phyloP scores from a whole-genome alignment of 2,797 vertebrate species.

The Onychomys leucogaster region DNA sequence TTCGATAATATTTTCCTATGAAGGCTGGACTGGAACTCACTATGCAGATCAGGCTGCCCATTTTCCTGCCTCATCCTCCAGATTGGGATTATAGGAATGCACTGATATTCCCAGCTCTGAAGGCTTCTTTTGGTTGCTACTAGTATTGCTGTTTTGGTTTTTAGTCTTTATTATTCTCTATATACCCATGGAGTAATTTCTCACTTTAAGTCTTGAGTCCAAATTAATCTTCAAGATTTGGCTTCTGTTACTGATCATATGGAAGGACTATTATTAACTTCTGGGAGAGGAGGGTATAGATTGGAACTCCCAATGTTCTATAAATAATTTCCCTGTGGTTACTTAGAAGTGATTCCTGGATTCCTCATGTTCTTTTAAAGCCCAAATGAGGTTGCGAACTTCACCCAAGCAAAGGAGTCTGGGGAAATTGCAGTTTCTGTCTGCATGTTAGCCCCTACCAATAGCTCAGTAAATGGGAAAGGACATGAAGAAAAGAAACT shows the following conservation, averaged over 20 bases:
- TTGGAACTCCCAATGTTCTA: background rate
- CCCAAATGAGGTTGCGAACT: background rate
- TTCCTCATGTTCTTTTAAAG: background rate
- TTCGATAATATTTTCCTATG: too few relatives aligned
- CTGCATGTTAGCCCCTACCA: background rate
- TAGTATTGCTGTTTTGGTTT: slow-evolving; percentile 27
- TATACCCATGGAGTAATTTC: background rate
- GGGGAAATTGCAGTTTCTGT: background rate
- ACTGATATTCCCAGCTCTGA: too few relatives aligned
- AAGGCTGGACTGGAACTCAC: background rate
- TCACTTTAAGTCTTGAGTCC: slow-evolving; percentile 31
- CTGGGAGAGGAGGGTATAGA: background rate
- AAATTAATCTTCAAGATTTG: slow-evolving; percentile 48
- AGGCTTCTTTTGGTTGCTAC: background rate
- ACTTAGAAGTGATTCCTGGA: background rate
- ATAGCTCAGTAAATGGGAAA: slow-evolving; percentile 28
- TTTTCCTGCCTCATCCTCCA: background rate
- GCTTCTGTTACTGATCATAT: background rate
- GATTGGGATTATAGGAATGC: background rate
- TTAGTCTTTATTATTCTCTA: slow-evolving; percentile 26
- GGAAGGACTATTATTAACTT: slow-evolving; percentile 28
- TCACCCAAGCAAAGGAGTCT: background rate
- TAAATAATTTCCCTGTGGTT: slow-evolving; percentile 21
- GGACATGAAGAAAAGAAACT: background rate
- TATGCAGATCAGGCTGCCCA: background rate